Percentiles rank a stretch among this genome's conserved stretches.
phyloP scores from a whole-genome alignment of 2,888 invertebrate species.

The Icerya purchasi region DNA sequence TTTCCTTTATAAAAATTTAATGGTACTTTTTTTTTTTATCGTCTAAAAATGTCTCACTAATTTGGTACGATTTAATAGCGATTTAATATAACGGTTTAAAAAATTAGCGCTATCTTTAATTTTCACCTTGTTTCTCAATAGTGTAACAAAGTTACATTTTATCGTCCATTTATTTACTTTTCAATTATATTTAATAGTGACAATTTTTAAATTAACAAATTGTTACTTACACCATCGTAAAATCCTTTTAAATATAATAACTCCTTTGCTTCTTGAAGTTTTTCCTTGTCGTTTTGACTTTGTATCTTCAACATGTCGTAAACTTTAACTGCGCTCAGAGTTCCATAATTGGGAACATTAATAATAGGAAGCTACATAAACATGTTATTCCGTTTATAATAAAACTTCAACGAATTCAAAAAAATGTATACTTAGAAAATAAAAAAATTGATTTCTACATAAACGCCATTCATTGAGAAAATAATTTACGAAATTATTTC shows the following conservation, averaged over 20 bases:
- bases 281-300: slow-evolving; percentile 91
- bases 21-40: too few species aligned
- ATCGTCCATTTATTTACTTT: not conserved
- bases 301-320: slow-evolving; percentile 85
- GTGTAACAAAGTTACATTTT: not conserved
- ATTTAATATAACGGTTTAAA: not conserved
- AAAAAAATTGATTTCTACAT: too few species aligned
- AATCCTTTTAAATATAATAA: slow-evolving; percentile 89
- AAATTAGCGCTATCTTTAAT: not conserved
- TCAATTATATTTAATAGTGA: not conserved
- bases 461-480: too few species aligned
- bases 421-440: too few species aligned
- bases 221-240: slow-evolving; percentile 52
- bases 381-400: too few species aligned
- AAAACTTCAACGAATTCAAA: too few species aligned
- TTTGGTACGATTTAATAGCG: too few species aligned
- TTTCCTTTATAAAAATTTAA: too few species aligned
- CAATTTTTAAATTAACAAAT: not conserved
- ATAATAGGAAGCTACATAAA: slow-evolving; percentile 68
- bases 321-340: slow-evolving; percentile 56
- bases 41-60: too few species aligned
- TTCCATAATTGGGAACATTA: slow-evolving; percentile 74
- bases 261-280: slow-evolving; percentile 84
- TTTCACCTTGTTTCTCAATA: not conserved
- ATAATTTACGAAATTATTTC: too few species aligned